Percentiles rank a stretch among this genome's conserved stretches.
Conservation (phyloP, 2,888 invertebrate species). For the Eupelmus urozonus region DNA sequence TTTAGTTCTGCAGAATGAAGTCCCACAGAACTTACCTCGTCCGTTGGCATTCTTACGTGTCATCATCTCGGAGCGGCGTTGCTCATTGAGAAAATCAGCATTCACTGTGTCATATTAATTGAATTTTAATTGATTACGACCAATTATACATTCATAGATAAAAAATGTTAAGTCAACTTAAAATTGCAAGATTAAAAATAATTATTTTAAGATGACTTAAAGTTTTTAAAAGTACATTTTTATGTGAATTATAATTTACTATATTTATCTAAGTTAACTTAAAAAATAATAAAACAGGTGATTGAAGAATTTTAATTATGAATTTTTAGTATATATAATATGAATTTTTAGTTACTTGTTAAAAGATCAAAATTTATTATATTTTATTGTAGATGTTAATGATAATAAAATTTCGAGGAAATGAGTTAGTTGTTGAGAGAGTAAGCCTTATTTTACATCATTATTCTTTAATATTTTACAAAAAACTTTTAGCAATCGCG, state of each 20-base stretch:
- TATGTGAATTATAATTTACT: constrained; percentile 11
- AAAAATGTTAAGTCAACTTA: not conserved
- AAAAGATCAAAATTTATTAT: too few species aligned
- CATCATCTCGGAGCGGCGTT: constrained; percentile 70
- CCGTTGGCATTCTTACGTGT: constrained; percentile 65
- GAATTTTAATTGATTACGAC: constrained; percentile 60
- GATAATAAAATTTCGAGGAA: too few species aligned
- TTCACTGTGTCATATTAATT: constrained; percentile 65
- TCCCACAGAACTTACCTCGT: constrained; percentile 68
- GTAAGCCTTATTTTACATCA: too few species aligned
- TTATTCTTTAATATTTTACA: too few species aligned
- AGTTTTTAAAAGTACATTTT: not conserved
- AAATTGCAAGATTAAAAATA: not conserved
- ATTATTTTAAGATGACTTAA: constrained; percentile 17
- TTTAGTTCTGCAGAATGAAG: constrained; percentile 49
- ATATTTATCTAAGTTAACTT: not conserved
- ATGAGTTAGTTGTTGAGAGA: too few species aligned
- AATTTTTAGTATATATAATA: too few species aligned
- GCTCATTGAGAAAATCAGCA: constrained; percentile 73
- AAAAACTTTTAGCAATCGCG: too few species aligned
- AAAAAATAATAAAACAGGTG: constrained; percentile 13
- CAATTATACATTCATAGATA: constrained; percentile 15
- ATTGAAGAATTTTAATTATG: too few species aligned
- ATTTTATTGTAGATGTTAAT: too few species aligned
- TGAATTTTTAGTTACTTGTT: too few species aligned